These are phyloP conservation scores for Coregonus ussuriensis DNA, from an alignment of 2,797 vertebrate species.

Conservation along the genomic window DNA sequence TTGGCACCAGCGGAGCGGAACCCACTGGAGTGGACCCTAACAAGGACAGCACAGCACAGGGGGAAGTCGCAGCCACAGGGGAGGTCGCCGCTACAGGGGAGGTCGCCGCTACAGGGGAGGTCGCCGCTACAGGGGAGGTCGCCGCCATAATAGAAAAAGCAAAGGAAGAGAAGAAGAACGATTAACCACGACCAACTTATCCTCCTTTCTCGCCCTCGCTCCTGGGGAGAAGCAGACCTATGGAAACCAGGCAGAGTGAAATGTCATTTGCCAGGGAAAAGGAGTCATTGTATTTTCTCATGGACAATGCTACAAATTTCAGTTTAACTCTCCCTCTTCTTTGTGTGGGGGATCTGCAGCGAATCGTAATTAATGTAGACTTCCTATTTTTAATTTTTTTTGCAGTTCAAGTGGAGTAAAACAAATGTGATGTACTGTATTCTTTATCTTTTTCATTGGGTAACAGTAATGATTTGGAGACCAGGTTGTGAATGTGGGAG, in stretches of 20 bases:
- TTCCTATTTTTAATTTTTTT: slow-evolving; percentile 65
- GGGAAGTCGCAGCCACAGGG: slow-evolving; percentile 3
- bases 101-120: slow-evolving; percentile 14
- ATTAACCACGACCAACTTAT: slow-evolving; percentile 66
- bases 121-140: not conserved
- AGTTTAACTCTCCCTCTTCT: slow-evolving; percentile 70
- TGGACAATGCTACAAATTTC: slow-evolving; percentile 63
- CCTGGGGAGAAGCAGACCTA: slow-evolving; percentile 64
- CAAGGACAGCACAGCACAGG: slow-evolving; percentile 53
- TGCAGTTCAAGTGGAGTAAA: slow-evolving; percentile 83
- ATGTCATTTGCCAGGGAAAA: slow-evolving; percentile 56
- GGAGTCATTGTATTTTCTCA: slow-evolving; percentile 67
- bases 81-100: slow-evolving; percentile 12
- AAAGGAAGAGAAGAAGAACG: slow-evolving; percentile 90
- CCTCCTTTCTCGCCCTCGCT: slow-evolving; percentile 47
- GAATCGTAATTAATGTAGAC: slow-evolving; percentile 77
- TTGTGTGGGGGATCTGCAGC: slow-evolving; percentile 71
- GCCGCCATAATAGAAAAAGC: slow-evolving; percentile 79
- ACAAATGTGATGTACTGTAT: slow-evolving; percentile 84
- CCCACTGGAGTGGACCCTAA: slow-evolving; percentile 42
- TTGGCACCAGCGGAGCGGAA: slow-evolving; percentile 86
- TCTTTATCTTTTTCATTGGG: slow-evolving; percentile 78
- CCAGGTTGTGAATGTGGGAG: slow-evolving; percentile 36
- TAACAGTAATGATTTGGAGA: slow-evolving; percentile 64
- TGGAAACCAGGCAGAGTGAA: slow-evolving; percentile 59